Base-by-base conservation (phyloP, 2,113 vertebrate species). In the Ammodytes marinus region DNA sequence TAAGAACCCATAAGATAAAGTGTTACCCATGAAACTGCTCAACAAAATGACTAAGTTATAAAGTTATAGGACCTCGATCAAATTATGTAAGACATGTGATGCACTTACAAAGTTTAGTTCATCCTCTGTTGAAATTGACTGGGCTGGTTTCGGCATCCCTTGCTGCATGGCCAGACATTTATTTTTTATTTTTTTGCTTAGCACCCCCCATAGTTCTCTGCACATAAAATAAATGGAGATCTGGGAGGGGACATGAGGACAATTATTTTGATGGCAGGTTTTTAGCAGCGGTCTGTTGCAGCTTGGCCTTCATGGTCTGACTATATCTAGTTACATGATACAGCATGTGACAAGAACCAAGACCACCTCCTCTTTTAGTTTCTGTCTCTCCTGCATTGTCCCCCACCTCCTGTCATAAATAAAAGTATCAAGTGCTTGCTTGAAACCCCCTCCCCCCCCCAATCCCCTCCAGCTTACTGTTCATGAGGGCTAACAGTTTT, bases 401-500 rank as follows among this genome's bases (percentile, higher is more conserved):
- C 50, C 15, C 35, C 50, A 35, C 17, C 14, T 15, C 7, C 40
- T 9, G 2, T 49, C 11, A 66, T 57, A 71, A 6, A 53, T 27
- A 2, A 70, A 65, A 77, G 54, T 53, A 35, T 59, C n/a, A 60
- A 49, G 27, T 57, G 50, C 46, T 58, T 39, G 12, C 43, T 58
- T 79, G n/a, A 53, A 72, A 54, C 54, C 52, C 66, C 65, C n/a
- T 10, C 57, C 40, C 37, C 4, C 7, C 15, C 19, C 58, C 63
- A 1, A 0, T 15, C n/a, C 55, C 55, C 14, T 47, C n/a, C 74
- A 49, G 46, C 73, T 81, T 46, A 60, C 17, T 68, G 67, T 77
- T 83, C 76, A 88, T 71, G 85, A 93, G 91, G 92, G 89, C 92
- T 91, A 88, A 80, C 64, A n/a, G 14, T 71, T 86, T 88, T 86